Conservation (phyloP, 2,113 vertebrate species). For the Prietella phreatophila region DNA sequence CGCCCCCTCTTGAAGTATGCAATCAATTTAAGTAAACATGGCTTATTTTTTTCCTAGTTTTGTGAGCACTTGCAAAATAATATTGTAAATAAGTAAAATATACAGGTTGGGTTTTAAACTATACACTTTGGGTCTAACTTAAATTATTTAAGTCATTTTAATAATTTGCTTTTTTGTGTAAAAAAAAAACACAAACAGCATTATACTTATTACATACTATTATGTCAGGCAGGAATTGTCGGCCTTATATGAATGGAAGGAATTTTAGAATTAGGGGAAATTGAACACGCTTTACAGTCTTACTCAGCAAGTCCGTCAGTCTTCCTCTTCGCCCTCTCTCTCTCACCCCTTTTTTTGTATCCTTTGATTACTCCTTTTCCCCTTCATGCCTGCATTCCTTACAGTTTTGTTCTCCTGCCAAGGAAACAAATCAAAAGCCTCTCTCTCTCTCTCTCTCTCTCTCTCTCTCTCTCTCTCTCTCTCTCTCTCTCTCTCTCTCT, state of each 20-base stretch:
- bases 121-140: too few relatives aligned
- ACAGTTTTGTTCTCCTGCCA: slow-evolving; percentile 86
- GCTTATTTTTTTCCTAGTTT: too few relatives aligned
- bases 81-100: too few relatives aligned
- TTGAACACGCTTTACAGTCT: slow-evolving; percentile 61
- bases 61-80: not conserved
- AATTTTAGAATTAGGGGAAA: slow-evolving; percentile 59
- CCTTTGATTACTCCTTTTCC: slow-evolving; percentile 75
- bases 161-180: not conserved
- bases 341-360: slow-evolving; percentile 53
- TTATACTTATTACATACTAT: not conserved
- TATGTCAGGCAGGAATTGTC: not conserved
- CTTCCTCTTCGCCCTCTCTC: slow-evolving; percentile 45
- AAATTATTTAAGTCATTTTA: not conserved
- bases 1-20: not conserved
- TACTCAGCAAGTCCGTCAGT: slow-evolving; percentile 56
- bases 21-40: not conserved
- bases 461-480: slow-evolving; percentile 61
- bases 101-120: too few relatives aligned
- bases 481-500: slow-evolving; percentile 26
- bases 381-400: slow-evolving; percentile 80
- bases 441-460: slow-evolving; percentile 60
- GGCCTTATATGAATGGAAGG: slow-evolving; percentile 7
- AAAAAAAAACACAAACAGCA: too few relatives aligned
- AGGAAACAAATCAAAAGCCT: slow-evolving; percentile 83